phyloP scores from a whole-genome alignment of 2,113 vertebrate species.

The Myotis brandtii region DNA sequence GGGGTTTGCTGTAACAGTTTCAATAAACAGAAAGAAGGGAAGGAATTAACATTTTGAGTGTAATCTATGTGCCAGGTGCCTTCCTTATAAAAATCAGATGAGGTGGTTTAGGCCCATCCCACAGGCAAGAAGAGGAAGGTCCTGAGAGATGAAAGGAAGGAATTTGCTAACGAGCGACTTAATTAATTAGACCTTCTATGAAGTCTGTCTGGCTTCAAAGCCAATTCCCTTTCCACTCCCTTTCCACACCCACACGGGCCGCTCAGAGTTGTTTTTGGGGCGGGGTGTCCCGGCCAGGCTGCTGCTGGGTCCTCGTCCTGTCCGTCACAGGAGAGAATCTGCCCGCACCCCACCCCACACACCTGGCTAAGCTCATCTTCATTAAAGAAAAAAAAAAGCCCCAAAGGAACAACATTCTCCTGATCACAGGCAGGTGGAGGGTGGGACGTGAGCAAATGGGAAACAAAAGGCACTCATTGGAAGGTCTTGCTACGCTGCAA shows the following conservation, averaged over 20 bases:
- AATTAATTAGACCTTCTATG: background rate
- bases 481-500: background rate
- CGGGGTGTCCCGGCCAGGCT: background rate
- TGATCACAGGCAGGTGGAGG: background rate
- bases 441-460: background rate
- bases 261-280: background rate
- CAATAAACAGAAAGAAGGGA: background rate
- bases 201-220: background rate
- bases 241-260: too few relatives aligned
- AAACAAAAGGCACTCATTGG: background rate
- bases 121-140: background rate
- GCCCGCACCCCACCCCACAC: background rate
- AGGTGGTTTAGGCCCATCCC: background rate
- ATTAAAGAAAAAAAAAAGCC: background rate
- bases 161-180: background rate
- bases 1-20: slow-evolving; percentile 18
- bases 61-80: background rate
- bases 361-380: background rate
- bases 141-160: background rate
- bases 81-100: background rate
- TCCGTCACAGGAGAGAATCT: background rate
- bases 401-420: background rate
- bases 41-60: background rate
- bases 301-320: background rate
- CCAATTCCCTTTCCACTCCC: background rate